Base-by-base conservation (phyloP, 2,113 vertebrate genomes). In the Platysteira castanea region DNA sequence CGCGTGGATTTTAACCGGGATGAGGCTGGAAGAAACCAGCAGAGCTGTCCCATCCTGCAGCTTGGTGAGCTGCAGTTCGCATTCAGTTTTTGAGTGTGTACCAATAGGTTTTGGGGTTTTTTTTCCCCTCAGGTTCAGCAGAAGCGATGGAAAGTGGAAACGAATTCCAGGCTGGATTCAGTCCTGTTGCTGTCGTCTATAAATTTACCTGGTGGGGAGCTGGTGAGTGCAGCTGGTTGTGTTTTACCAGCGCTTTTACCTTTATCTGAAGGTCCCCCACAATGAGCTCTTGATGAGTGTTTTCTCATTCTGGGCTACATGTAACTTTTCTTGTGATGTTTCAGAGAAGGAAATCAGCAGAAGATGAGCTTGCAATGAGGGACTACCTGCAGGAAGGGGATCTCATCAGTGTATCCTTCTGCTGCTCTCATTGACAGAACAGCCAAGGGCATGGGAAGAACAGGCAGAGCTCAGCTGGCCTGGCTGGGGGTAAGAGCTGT, bases 101-200 rank as follows among this genome's bases (percentile, higher is more conserved):
- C 26, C 53, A 42, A 33, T 33, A 31, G 46, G 28, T 33, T 26
- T 61, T 13, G 8, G 7, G 11, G 0, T 23, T 57, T 39, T 42
- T 79, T 57, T 50, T 4, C 1, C 37, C 11, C 15, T 42, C 31
- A 99, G 99, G 99, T 99, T 46, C 99, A 99, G 56, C 99, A 99
- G 97, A 99, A 99, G 86, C 98, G 99, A 31, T 99, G 99, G 99
- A 99, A 99, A 94, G 99, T 99, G 73, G 99, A 99, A 95, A 99
- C 99, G 2, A 99, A 99, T 88, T 99, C 99, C 19, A 97, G 99
- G 26, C 97, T 99, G 56, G 99, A 99, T 94, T 99, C 99, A 2
- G 98, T 99, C 50, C 95, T 99, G 69, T 96, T 99, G 56, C 97
- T 99, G 30, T 99, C 99, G 0, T 98, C 99, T 37, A 99, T 99